Evolutionary conservation across 1,140 invertebrate species (phyloP), one percentile per base, ranked within the genome.

Genomic region (Gryllus bimaculatus): DNA sequence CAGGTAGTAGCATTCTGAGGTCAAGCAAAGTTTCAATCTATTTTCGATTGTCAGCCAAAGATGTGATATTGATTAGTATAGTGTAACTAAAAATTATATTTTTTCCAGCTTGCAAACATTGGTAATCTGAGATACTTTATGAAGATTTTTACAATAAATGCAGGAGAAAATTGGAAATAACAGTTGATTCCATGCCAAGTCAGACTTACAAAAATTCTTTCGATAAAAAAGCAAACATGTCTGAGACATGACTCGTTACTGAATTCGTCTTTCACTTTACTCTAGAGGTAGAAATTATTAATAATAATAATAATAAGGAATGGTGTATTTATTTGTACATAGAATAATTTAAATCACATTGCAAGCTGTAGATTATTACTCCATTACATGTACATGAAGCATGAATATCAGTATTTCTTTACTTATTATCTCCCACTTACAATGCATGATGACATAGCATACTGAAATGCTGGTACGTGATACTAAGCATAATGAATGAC

Each of bases 21-120:
- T 5, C 26, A 39, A 66, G 54, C 54, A 66, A 66, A 66, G 54
- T 10, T 66, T 66, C 54, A 13, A 18, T 66, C 54, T 66, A 66
- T 66, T 66, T 66, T 66, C 18, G 10, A 66, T 66, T 66, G 54
- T 66, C 54, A 66, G 54, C 54, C 54, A 66, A 66, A 66, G 54
- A 66, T 66, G 54, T 66, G 54, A 66, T 66, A 66, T 66, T 66
- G 54, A 66, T 66, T 66, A 66, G 54, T 66, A 66, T 66, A 66
- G 54, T 66, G 18, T 66, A 66, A 66, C 10, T 66, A 66, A 66
- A 18, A 66, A 66, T 13, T 66, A 66, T 66, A 66, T 66, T 66
- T 66, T 66, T 66, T 66, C 54, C 54, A 66, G 54, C 54, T 66
- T 66, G 54, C 54, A 66, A 66, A 66, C 18, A 66, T 13, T 66